Evolutionary conservation across 2,888 invertebrate genomes (phyloP), one percentile per base, ranked within the genome.

Genomic region (Drosophila paranaensis): DNA sequence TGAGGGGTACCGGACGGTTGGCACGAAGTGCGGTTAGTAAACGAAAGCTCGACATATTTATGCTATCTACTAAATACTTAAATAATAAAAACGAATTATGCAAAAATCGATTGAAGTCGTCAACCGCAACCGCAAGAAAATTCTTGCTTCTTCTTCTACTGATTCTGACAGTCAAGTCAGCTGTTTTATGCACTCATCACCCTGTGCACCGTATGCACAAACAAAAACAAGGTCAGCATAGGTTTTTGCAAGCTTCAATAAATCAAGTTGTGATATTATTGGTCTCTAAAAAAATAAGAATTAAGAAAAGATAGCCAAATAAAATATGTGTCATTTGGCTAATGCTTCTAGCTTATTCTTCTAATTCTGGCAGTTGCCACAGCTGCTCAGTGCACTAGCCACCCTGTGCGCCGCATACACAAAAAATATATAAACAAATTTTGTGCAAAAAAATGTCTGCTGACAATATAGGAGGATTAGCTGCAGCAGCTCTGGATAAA

Each of bases 241-340:
- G n/a, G 5, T 40, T 55, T 39, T 55, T 37, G 10, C 10, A 16
- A 40, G 6, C 33, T 16, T 9, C 6, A n/a, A 37, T 8, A 10
- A 50, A 37, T 14, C 5, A 27, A 57, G 80, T 84, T 81, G 3
- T 25, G 13, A 77, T 14, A 79, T 66, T 55, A 46, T 82, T 16
- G 69, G 67, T 1, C 8, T 30, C 71, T 91, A 91, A 91, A 56
- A 91, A 90, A 90, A 10, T 3, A 30, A 2, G n/a, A 10, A 30
- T 48, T 0, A n/a, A 48, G 5, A 9, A 48, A 30, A 8, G 90
- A 90, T 55, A 96, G 16, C 3, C 25, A 20, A 45, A 6, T 93
- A 96, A 39, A 96, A 96, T 92, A 97, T 42, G 40, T 10, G 97
- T 14, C 93, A 98, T 8, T 97, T 89, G 27, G 35, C 60, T 50